These are phyloP conservation scores for Nesometra sesokonis DNA, from an alignment of 35 echinoderm and acorn worm species.

Conservation along the genomic window DNA sequence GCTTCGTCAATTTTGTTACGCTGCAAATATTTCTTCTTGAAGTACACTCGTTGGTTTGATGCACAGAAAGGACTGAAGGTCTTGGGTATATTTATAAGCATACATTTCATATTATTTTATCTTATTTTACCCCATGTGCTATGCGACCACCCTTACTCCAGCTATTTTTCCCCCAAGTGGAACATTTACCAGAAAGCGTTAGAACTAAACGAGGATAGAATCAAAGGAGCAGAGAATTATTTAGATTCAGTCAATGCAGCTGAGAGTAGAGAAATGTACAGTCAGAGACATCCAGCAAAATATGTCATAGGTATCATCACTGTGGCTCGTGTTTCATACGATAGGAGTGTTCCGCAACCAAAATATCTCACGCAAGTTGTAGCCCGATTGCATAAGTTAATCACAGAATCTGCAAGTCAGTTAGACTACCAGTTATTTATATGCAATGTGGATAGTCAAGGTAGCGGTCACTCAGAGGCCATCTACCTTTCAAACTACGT, in stretches of 20 bases:
- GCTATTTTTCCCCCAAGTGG: background rate
- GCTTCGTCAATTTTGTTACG: too few species aligned
- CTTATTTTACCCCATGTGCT: background rate
- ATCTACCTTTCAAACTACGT: slow-evolving; percentile 34
- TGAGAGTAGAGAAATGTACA: slow-evolving; percentile 9
- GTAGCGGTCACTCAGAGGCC: slow-evolving; percentile 34
- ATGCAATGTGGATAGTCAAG: slow-evolving; percentile 44
- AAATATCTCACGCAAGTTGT: slow-evolving; percentile 73
- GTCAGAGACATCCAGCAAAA: background rate
- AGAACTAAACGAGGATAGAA: slow-evolving; percentile 22
- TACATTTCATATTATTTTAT: background rate
- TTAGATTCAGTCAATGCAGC: slow-evolving; percentile 12
- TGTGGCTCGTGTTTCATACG: background rate
- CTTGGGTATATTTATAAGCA: background rate
- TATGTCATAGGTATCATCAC: slow-evolving; percentile 66
- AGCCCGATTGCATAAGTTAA: slow-evolving; percentile 18
- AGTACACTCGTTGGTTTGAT: background rate
- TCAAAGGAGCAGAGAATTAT: slow-evolving; percentile 25
- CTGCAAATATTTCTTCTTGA: too few species aligned
- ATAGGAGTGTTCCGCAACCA: background rate
- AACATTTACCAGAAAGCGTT: background rate
- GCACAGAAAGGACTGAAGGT: background rate
- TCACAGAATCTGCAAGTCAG: background rate
- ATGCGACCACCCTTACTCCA: background rate
- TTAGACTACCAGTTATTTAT: slow-evolving; percentile 45